phyloP scores from a whole-genome alignment of 2,797 vertebrate genomes.

The Holocentrus rufus region DNA sequence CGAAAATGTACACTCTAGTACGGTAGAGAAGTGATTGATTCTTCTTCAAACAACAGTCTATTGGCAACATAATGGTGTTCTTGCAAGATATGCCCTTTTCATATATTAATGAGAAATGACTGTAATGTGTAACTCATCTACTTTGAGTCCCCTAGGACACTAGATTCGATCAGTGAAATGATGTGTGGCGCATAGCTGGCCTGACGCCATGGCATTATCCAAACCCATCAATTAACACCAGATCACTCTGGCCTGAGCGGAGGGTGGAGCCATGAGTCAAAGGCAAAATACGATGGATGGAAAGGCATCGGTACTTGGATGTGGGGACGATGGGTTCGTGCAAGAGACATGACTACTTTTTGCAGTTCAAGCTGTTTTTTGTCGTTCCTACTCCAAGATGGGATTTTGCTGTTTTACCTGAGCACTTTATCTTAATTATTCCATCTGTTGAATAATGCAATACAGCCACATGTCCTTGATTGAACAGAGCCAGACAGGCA shows the following conservation, averaged over 20 bases:
- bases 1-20: not conserved
- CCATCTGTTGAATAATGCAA: slow-evolving; percentile 42
- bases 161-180: slow-evolving; percentile 57
- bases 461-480: slow-evolving; percentile 6
- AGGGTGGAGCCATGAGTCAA: slow-evolving; percentile 36
- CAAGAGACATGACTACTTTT: slow-evolving; percentile 28
- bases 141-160: slow-evolving; percentile 52
- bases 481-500: not conserved
- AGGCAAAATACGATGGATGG: slow-evolving; percentile 39
- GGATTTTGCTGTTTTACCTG: slow-evolving; percentile 4
- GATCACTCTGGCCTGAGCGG: slow-evolving; percentile 50
- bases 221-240: slow-evolving; percentile 64
- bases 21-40: slow-evolving; percentile 39
- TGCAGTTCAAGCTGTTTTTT: not conserved
- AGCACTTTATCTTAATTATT: slow-evolving; percentile 36
- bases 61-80: slow-evolving; percentile 43
- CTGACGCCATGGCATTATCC: slow-evolving; percentile 67
- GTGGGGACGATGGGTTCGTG: slow-evolving; percentile 10
- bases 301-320: slow-evolving; percentile 10
- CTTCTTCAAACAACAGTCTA: slow-evolving; percentile 38
- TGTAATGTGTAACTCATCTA: slow-evolving; percentile 59
- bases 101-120: slow-evolving; percentile 66
- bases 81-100: slow-evolving; percentile 71
- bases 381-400: not conserved
- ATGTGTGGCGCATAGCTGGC: slow-evolving; percentile 57